Conservation (phyloP, 2,113 vertebrate genomes). For the Bombycilla garrulus region DNA sequence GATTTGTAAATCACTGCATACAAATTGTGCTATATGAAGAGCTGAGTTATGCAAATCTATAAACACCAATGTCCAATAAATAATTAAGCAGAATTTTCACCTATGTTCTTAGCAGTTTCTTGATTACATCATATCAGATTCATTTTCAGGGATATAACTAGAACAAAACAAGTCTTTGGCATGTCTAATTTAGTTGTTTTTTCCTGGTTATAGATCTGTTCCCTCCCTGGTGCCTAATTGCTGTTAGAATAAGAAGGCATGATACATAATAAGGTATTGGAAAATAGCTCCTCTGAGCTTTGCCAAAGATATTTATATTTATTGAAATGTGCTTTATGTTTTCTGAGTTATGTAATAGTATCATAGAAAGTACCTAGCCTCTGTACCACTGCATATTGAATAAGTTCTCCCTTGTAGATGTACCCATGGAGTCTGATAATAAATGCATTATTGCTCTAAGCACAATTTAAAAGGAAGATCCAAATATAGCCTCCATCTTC, state of each 20-base stretch:
- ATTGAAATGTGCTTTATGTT: conserved; percentile 55
- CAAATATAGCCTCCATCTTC: conserved; percentile 53
- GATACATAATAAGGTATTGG: conserved; percentile 34
- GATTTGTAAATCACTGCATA: neutral
- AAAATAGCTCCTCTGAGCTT: conserved; percentile 54
- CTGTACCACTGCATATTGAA: neutral
- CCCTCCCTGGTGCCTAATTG: conserved; percentile 50
- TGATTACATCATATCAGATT: neutral
- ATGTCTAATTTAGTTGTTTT: conserved; percentile 60
- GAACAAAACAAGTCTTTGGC: conserved; percentile 1
- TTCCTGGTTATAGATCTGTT: conserved; percentile 17
- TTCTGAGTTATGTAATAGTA: conserved; percentile 16
- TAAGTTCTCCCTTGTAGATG: conserved; percentile 36
- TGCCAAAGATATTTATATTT: conserved; percentile 61
- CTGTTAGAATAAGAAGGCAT: conserved; percentile 36
- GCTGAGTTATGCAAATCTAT: neutral
- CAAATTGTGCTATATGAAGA: neutral
- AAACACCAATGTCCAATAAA: neutral
- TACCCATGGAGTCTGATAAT: conserved; percentile 38
- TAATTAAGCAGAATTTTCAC: neutral
- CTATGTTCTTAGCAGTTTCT: neutral
- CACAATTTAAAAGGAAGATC: conserved; percentile 35
- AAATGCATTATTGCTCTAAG: conserved; percentile 58
- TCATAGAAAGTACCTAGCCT: neutral
- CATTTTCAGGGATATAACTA: neutral